A percentile compares a stretch with the other conserved stretches of the same genome.
Evolutionary conservation across 1,140 invertebrate genomes (phyloP).

Genomic region (Pseudomyrmex gracilis): DNA sequence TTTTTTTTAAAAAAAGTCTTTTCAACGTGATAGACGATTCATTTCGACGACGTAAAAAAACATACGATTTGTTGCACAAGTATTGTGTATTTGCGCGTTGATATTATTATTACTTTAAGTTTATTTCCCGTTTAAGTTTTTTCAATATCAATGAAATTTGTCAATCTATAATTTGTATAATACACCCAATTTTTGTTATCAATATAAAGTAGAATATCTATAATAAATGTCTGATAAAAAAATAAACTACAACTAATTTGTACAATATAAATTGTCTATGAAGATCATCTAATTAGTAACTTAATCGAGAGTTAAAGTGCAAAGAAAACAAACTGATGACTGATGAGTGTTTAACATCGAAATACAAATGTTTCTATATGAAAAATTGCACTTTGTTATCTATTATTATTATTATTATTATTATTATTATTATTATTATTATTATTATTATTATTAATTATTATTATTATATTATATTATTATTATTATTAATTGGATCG

Average conservation of each 20-base stretch:
- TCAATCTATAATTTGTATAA: constrained; percentile 18
- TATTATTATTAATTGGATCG: constrained; percentile 51
- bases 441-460: constrained; percentile 41
- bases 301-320: constrained; percentile 27
- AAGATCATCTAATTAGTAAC: constrained; percentile 1
- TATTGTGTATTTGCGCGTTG: constrained; percentile 43
- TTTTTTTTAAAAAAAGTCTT: constrained; percentile 21
- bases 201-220: constrained; percentile 3
- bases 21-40: constrained; percentile 34
- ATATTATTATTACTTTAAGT: constrained; percentile 59
- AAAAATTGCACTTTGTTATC: constrained; percentile 48
- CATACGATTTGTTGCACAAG: constrained; percentile 3
- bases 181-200: constrained; percentile 5
- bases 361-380: constrained; percentile 50
- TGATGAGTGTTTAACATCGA: constrained; percentile 51
- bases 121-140: constrained; percentile 8
- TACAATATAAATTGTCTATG: constrained; percentile 26
- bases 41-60: constrained; percentile 27
- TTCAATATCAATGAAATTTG: constrained; percentile 25
- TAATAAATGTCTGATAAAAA: constrained; percentile 27
- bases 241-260: constrained; percentile 19
- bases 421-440: constrained; percentile 50
- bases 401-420: constrained; percentile 50
- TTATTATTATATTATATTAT: constrained; percentile 22
- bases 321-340: not conserved